Evolutionary conservation across 2,888 invertebrate genomes (phyloP).

Genomic region (Ophonus ardosiacus): DNA sequence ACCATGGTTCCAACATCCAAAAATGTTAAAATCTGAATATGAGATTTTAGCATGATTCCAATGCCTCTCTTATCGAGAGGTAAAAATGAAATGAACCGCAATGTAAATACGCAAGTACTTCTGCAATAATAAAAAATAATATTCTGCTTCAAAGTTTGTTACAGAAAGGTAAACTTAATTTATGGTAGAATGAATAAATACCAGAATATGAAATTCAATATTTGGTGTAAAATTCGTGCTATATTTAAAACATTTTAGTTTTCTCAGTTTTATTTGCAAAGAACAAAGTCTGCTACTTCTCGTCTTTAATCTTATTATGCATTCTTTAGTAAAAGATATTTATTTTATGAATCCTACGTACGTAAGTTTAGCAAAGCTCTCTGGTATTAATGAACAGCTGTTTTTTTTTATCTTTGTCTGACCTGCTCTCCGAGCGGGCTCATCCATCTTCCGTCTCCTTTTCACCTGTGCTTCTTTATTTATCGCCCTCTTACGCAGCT

Average conservation of each 20-base stretch:
- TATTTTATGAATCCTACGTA: conserved; percentile 4
- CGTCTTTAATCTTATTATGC: neutral
- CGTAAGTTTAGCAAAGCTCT: neutral
- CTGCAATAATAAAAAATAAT: no score
- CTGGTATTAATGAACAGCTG: neutral
- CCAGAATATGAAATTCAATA: no score
- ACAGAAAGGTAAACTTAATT: no score
- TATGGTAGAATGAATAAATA: no score
- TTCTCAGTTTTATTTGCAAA: neutral
- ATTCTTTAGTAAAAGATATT: conserved; percentile 16
- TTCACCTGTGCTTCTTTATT: neutral
- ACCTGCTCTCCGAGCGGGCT: neutral
- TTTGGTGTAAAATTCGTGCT: neutral
- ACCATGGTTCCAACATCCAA: no score
- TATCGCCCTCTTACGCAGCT: neutral
- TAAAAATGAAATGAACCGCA: no score
- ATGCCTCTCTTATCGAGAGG: no score
- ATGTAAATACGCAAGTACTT: no score
- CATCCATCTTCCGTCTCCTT: neutral
- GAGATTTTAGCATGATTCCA: no score
- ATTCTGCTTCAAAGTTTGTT: no score
- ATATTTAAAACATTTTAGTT: neutral
- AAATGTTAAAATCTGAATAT: no score
- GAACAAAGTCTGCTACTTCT: neutral
- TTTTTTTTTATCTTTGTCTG: neutral